Percentiles rank a stretch among this genome's conserved stretches.
These are phyloP conservation scores for Pygoscelis adeliae DNA, from an alignment of 2,113 vertebrate genomes.

Conservation along the genomic window DNA sequence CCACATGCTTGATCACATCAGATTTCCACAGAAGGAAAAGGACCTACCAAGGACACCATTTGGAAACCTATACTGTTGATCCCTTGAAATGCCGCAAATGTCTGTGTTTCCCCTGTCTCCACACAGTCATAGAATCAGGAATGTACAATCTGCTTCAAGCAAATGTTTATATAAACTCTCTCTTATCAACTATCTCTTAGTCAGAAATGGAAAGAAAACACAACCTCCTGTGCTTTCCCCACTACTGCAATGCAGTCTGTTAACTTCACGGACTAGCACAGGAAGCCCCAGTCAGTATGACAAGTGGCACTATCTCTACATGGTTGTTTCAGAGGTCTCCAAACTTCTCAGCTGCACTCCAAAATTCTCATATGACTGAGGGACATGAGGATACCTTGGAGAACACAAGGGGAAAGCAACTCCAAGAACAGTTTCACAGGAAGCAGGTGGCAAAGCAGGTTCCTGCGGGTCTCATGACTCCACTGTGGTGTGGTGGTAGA, in stretches of 20 bases:
- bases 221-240: not conserved
- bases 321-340: not conserved
- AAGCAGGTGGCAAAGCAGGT: not conserved
- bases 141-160: not conserved
- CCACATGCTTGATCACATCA: not conserved
- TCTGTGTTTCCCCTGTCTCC: not conserved
- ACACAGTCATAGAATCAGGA: not conserved
- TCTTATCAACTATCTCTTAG: not conserved
- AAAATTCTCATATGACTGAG: not conserved
- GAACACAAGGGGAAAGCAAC: not conserved
- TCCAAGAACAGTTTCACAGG: not conserved
- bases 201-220: not conserved
- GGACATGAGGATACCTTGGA: not conserved
- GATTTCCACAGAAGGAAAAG: not conserved
- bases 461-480: not conserved
- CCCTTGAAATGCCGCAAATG: not conserved
- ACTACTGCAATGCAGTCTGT: not conserved
- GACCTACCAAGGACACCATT: not conserved
- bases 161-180: not conserved
- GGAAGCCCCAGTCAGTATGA: not conserved
- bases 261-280: not conserved
- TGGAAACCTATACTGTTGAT: not conserved
- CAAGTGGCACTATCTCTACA: not conserved
- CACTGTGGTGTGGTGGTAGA: not conserved
- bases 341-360: not conserved